Percentiles rank a stretch among this genome's conserved stretches.
phyloP scores from a whole-genome alignment of 2,888 invertebrate genomes.

The Calephelis perditalis region DNA sequence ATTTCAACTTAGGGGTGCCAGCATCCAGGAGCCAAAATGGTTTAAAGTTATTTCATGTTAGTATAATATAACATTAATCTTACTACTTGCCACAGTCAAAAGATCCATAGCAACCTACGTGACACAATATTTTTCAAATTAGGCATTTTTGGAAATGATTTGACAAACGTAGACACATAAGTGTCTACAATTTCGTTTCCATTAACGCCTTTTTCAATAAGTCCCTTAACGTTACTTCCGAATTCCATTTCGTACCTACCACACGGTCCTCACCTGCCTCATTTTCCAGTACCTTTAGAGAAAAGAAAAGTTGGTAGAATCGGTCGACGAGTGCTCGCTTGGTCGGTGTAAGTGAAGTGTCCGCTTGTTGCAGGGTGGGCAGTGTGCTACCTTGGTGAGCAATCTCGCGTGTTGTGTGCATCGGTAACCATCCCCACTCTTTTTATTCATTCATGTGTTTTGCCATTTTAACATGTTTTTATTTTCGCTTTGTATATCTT shows the following conservation, averaged over 20 bases:
- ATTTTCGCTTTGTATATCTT: slow-evolving; percentile 6
- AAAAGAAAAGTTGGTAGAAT: neutral
- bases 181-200: too few relatives aligned
- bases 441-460: slow-evolving; percentile 75
- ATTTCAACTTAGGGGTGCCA: neutral
- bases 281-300: too few relatives aligned
- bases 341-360: slow-evolving; percentile 50
- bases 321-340: slow-evolving; percentile 17
- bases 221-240: too few relatives aligned
- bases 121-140: too few relatives aligned
- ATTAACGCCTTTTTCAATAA: too few relatives aligned
- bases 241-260: too few relatives aligned
- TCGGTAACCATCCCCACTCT: slow-evolving; percentile 93
- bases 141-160: too few relatives aligned
- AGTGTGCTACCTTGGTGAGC: slow-evolving; percentile 96
- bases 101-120: too few relatives aligned
- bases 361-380: slow-evolving; percentile 88
- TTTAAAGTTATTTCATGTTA: neutral
- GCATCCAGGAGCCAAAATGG: neutral
- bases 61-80: neutral
- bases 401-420: slow-evolving; percentile 96
- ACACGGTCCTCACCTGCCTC: too few relatives aligned
- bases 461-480: slow-evolving; percentile 38
- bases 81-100: too few relatives aligned
- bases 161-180: too few relatives aligned